Percentiles rank a stretch among this genome's conserved stretches.
phyloP scores from a whole-genome alignment of 2,113 vertebrate genomes.

The Tamias sibiricus region DNA sequence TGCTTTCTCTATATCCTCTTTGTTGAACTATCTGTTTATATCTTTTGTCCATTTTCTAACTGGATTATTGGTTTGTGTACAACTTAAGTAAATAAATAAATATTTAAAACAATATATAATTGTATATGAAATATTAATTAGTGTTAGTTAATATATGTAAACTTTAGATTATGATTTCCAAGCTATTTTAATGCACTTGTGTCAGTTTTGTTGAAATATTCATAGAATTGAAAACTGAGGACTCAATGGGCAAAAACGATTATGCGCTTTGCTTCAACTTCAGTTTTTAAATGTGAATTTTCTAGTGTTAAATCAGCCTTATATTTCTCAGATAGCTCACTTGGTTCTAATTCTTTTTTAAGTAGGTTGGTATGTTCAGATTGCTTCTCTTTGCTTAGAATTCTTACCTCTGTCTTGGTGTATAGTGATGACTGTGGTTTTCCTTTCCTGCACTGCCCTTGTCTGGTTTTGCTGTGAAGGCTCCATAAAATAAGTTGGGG shows the following conservation, averaged over 20 bases:
- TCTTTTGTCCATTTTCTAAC: neutral
- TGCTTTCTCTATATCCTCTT: neutral
- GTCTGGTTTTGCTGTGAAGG: neutral
- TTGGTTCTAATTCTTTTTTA: constrained; percentile 3
- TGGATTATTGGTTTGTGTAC: neutral
- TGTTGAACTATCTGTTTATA: neutral
- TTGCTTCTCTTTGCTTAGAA: neutral
- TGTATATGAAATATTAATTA: too few species aligned
- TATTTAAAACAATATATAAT: too few species aligned
- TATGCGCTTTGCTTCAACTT: neutral
- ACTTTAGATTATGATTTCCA: too few species aligned
- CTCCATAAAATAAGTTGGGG: neutral
- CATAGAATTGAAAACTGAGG: too few species aligned
- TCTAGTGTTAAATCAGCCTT: neutral
- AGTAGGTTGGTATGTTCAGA: neutral
- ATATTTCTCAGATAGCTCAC: neutral
- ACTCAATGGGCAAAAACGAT: neutral
- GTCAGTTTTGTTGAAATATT: too few species aligned
- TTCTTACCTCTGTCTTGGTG: neutral
- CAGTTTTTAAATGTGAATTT: neutral
- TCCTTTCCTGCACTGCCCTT: neutral
- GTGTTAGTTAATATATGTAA: too few species aligned
- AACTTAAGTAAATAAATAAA: too few species aligned
- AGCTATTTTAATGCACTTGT: too few species aligned
- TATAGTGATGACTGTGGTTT: neutral